These are phyloP conservation scores for Pteropus rufus DNA, from an alignment of 2,797 vertebrate genomes.

Conservation along the genomic window DNA sequence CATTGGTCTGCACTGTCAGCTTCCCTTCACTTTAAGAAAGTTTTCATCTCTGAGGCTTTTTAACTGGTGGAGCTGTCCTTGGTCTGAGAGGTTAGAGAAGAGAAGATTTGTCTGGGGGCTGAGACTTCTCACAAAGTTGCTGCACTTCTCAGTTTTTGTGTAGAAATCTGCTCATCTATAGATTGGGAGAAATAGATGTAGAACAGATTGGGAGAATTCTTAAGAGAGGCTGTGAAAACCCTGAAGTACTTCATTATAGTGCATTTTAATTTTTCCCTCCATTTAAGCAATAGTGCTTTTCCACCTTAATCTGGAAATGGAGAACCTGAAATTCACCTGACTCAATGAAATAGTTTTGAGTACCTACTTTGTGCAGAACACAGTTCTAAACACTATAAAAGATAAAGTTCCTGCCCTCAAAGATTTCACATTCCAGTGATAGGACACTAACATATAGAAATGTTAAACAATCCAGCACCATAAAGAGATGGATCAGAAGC, in stretches of 20 bases:
- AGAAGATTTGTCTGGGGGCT: not conserved
- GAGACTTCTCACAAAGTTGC: not conserved
- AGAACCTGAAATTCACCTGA: not conserved
- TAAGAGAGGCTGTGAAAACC: not conserved
- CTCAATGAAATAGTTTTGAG: not conserved
- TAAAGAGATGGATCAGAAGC: conserved; percentile 2
- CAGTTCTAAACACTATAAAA: not conserved
- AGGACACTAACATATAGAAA: not conserved
- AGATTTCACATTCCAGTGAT: not conserved
- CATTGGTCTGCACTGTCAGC: not conserved
- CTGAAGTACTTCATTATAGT: not conserved
- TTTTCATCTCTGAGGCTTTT: not conserved
- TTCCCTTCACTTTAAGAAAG: not conserved
- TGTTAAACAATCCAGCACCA: not conserved
- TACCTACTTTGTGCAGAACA: not conserved
- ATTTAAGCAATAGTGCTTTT: not conserved
- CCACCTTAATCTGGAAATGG: not conserved
- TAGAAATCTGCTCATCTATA: not conserved
- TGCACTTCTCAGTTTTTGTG: not conserved
- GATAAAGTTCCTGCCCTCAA: not conserved
- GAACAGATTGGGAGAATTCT: not conserved
- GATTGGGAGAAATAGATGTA: not conserved
- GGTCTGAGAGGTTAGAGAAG: conserved; percentile 48
- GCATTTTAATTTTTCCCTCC: not conserved
- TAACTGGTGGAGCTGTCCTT: conserved; percentile 56